phyloP scores from a whole-genome alignment of 2,797 vertebrate species.

The Neopelma chrysocephalum region DNA sequence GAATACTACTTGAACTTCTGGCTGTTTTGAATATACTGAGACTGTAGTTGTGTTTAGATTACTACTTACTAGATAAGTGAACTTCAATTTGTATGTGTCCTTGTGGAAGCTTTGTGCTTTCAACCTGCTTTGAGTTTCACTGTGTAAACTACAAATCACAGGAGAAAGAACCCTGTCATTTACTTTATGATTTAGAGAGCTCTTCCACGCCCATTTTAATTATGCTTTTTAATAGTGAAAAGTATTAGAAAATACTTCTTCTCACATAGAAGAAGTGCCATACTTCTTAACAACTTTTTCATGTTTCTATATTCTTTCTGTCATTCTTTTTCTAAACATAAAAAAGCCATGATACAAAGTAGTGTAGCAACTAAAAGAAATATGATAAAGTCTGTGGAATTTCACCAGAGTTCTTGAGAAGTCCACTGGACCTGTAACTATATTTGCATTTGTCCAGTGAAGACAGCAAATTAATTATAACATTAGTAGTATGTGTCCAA shows the following conservation, averaged over 20 bases:
- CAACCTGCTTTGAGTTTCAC: background rate
- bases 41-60: background rate
- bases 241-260: background rate
- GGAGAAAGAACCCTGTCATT: background rate
- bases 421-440: background rate
- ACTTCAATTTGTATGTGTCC: background rate
- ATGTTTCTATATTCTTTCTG: background rate
- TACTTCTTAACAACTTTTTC: background rate
- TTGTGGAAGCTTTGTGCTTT: background rate
- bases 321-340: background rate
- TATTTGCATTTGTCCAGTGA: rapidly evolving
- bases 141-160: background rate
- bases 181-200: background rate
- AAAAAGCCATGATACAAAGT: background rate
- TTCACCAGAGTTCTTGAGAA: background rate
- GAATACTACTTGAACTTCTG: background rate
- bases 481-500: background rate
- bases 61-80: background rate
- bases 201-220: background rate
- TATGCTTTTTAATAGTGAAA: background rate
- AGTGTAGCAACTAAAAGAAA: background rate
- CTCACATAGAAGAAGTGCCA: background rate
- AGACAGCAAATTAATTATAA: background rate
- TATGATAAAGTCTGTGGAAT: background rate
- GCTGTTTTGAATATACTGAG: background rate